Conservation (phyloP, 2,797 vertebrate genomes). For the Pterois miles region DNA sequence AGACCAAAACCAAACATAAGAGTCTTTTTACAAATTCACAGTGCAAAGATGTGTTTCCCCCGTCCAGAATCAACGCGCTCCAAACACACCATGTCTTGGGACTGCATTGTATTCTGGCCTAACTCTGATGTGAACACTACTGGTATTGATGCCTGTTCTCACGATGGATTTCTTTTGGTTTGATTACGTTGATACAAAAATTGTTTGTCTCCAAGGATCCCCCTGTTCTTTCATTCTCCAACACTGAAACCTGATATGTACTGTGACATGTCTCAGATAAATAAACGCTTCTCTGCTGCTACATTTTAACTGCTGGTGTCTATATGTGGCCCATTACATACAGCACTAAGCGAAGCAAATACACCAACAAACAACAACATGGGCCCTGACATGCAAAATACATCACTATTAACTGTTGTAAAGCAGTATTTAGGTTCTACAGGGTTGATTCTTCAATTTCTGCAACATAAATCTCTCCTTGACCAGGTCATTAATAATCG, state of each 20-base stretch:
- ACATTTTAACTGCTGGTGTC: constrained; percentile 12
- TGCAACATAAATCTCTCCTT: background rate
- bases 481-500: background rate
- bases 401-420: background rate
- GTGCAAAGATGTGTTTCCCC: background rate
- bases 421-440: background rate
- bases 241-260: constrained; percentile 40
- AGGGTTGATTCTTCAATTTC: background rate
- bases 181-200: constrained; percentile 38
- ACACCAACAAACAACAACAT: background rate
- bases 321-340: constrained; percentile 8
- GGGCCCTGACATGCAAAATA: background rate
- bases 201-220: constrained; percentile 8
- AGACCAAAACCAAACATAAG: background rate
- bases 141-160: background rate
- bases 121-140: background rate
- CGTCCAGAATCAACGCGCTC: background rate
- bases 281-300: constrained; percentile 24
- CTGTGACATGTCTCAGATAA: constrained; percentile 30
- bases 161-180: background rate
- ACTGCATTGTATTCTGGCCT: background rate
- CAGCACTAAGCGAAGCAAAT: background rate
- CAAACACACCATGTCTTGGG: background rate
- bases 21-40: background rate
- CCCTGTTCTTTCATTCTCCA: constrained; percentile 13